Evolutionary conservation across 2,888 invertebrate species (phyloP), one percentile per base, ranked within the genome.

Genomic region (Drosophila setosimentum): DNA sequence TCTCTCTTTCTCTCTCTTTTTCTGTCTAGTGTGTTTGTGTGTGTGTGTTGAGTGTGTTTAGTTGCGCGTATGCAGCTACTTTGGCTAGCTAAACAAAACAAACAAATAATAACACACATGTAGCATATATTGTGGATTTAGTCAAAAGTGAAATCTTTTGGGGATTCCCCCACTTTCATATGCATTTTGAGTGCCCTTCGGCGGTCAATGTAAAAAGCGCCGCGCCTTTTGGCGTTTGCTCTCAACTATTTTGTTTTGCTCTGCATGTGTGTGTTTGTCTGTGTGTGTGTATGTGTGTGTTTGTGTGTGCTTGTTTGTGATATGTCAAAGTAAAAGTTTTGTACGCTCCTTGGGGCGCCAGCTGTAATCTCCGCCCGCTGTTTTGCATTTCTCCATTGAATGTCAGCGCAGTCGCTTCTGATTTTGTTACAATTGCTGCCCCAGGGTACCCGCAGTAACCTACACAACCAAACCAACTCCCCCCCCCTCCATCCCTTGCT

Each of bases 291-390:
- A 29, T 61, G 24, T 30, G 42, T 51, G 54, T 45, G 18, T 51
- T 60, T 27, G 27, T 63, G 64, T 59, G 69, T 32, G 40, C 51
- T 55, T 72, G 64, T 63, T 59, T 79, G 70, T 79, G 74, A 86
- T 73, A 79, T 85, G 89, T 85, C 85, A 85, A 85, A 85, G 85
- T 76, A 88, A 88, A 86, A 88, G 64, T 85, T 85, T 77, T 71
- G 60, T 68, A 42, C 69, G 75, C 83, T 86, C 87, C 85, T 88
- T 81, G 71, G 87, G 87, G 86, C 77, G 54, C 64, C 66, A 65
- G 55, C 83, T 80, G 85, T 86, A 85, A 85, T 85, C 85, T 85
- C 88, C 77, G 77, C 73, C 68, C 80, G 86, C 84, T 80, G 88
- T 74, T 87, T 85, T 85, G 86, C 80, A 78, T 84, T 87, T 85